Evolutionary conservation across 2,797 vertebrate species (phyloP), one percentile per base, ranked within the genome.

Genomic region (Phataginus tetradactyla): DNA sequence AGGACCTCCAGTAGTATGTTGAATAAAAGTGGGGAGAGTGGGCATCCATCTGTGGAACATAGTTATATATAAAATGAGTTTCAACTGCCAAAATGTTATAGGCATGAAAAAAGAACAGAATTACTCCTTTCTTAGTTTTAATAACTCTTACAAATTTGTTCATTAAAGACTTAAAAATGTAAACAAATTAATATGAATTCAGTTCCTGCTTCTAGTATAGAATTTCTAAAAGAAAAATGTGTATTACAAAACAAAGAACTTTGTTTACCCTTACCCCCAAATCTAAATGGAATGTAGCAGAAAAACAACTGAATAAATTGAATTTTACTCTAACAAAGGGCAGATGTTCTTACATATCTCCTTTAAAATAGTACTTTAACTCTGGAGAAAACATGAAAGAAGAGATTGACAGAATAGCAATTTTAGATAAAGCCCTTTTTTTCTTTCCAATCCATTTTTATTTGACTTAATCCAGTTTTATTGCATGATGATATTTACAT

Each of bases 391-490:
- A 37, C 15, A 83, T 69, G 57, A 79, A 92, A 68, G 4, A 83
- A 75, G 21, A 80, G 13, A 72, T 7, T 77, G 21, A 49, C 4
- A 87, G 42, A 86, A 32, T 34, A 87, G 4, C 32, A 79, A 3
- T 75, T 95, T 96, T 77, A 78, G 7, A 89, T 66, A 86, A 64
- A 92, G n/a, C 84, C 0, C 3, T 69, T 34, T 78, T 51, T 91
- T 29, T 17, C 15, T 77, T 15, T 37, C 18, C 6, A 81, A 79
- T 75, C 4, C 7, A 92, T 83, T 96, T 95, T 93, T 90, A 42
- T 92, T 95, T 83, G 18, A 79, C 68, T 81, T 88, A 87, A 96
- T 74, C 6, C 55, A 71, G 29, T 79, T 95, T 84, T 90, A 68
- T 69, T 75, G 25, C 49, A 89, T 0, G 17, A 77, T 75, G 27